phyloP scores from a whole-genome alignment of 2,113 vertebrate genomes.

The Leucoraja erinaceus region DNA sequence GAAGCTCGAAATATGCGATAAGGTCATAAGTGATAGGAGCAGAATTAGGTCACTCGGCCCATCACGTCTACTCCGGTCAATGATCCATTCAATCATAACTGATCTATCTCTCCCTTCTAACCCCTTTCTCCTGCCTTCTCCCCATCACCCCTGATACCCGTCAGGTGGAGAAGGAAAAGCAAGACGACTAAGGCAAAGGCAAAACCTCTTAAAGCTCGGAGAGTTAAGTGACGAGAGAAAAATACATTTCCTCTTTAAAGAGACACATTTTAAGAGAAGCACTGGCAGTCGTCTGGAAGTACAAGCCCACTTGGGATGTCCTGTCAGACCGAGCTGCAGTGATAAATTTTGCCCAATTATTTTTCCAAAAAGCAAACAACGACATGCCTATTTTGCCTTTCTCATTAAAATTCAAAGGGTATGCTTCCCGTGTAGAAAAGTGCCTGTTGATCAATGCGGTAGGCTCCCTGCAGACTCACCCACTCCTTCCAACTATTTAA shows the following conservation, averaged over 20 bases:
- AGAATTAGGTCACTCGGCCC: no score
- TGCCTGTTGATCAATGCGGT: background rate
- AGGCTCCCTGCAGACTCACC: background rate
- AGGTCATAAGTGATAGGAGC: background rate
- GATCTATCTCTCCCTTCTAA: no score
- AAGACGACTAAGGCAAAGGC: no score
- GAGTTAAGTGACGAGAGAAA: background rate
- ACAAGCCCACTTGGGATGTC: background rate
- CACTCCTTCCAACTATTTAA: background rate
- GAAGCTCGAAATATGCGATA: background rate
- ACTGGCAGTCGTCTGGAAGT: background rate
- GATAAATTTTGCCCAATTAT: background rate
- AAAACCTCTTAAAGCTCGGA: background rate
- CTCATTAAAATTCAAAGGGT: background rate
- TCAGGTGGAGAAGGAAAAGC: no score
- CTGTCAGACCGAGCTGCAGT: background rate
- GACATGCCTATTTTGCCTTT: background rate
- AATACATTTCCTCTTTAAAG: background rate
- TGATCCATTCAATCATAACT: no score
- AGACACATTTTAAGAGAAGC: background rate
- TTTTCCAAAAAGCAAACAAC: background rate
- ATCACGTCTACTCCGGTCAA: no score
- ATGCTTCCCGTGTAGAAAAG: background rate
- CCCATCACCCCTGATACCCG: no score
- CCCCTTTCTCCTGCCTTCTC: no score